Evolutionary conservation across 2,113 vertebrate genomes (phyloP), one percentile per base, ranked within the genome.

Genomic region (Petaurus breviceps): DNA sequence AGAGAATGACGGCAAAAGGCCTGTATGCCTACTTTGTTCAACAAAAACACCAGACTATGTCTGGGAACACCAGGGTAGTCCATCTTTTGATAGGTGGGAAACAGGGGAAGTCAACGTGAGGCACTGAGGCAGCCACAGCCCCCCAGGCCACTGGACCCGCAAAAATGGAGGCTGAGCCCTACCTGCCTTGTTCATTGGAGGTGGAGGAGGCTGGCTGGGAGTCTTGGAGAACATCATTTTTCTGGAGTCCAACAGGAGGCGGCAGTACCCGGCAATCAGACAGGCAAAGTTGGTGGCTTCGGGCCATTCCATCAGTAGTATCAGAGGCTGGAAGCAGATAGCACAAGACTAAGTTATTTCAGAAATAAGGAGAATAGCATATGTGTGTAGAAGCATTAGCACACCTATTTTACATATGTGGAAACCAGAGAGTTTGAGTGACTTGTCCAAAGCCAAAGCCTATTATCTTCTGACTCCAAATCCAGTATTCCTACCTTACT

Each of bases 221-320:
- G 99, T 98, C 96, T 99, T 99, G 98, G 99, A 99, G 98, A 99
- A 99, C 97, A 99, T 99, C 98, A 99, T 99, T 98, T 99, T 99
- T 98, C 99, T 99, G 96, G 99, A 99, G 98, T 99, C 99, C 98
- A 99, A 99, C 98, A 99, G 99, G 53, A 99, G 99, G 96, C 99
- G 99, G 99, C 99, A 99, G 99, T 99, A 99, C 97, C 99, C 99
- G 3, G 99, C 99, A n/a, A 99, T 99, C 95, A 99, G 99, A 98
- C 99, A 99, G 96, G 99, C 99, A 77, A 99, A 99, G 98, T 99
- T 99, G 98, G 99, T 99, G 97, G 99, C 99, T 98, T 99, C 99
- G 0, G 99, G 99, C 99, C 99, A 99, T 98, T 99, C 99, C 99
- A 99, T 99, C 96, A 99, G 99, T 97, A 99, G 97, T 95, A 99